Evolutionary conservation across 2,113 vertebrate species (phyloP).

Genomic region (Scolopax mira): DNA sequence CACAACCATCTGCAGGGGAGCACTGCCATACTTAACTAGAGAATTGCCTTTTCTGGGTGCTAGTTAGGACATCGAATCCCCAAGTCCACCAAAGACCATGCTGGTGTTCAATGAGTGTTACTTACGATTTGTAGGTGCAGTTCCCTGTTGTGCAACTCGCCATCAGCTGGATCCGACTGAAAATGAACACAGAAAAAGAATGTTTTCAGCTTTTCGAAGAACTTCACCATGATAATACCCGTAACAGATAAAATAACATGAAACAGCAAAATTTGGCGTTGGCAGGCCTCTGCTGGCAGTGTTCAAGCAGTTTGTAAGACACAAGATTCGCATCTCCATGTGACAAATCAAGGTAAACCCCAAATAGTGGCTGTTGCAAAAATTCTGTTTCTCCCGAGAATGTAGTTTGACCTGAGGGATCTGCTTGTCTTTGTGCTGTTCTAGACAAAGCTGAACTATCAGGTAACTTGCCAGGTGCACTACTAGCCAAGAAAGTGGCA

Average conservation of each 20-base stretch:
- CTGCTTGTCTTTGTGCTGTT: neutral
- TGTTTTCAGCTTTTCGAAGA: neutral
- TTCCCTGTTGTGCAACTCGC: neutral
- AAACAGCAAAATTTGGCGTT: neutral
- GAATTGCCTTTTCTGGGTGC: neutral
- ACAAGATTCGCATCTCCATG: neutral
- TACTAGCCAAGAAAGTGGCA: neutral
- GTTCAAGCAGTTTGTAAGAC: neutral
- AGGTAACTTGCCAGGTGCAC: neutral
- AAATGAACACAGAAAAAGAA: neutral
- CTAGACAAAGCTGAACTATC: neutral
- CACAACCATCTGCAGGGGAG: neutral
- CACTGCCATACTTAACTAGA: neutral
- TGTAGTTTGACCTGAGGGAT: neutral
- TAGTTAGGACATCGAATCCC: neutral
- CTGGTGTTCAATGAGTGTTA: accelerated
- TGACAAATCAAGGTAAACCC: neutral
- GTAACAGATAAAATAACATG: neutral
- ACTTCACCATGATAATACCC: neutral
- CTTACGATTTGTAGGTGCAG: neutral
- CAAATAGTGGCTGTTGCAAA: neutral
- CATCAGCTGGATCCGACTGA: neutral
- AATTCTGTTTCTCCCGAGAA: neutral
- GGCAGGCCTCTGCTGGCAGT: neutral
- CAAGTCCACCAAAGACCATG: accelerated